phyloP scores from a whole-genome alignment of 2,113 vertebrate species.

The Spheniscus mendiculus region DNA sequence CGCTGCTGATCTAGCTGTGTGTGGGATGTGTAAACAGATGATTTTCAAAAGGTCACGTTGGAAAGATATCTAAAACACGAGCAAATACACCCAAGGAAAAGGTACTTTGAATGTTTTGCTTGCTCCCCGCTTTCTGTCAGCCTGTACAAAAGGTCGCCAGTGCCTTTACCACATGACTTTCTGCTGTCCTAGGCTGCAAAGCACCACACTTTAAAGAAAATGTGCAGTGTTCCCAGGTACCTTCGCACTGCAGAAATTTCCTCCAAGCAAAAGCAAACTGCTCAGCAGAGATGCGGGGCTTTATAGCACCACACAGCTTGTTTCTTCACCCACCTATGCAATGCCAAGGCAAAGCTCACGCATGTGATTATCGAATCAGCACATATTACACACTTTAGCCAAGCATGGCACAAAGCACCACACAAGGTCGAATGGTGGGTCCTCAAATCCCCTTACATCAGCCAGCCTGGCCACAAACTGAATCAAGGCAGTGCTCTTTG shows the following conservation, averaged over 20 bases:
- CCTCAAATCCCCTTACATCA: neutral
- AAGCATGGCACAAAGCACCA: neutral
- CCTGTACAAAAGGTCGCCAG: neutral
- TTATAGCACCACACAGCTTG: neutral
- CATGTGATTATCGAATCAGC: neutral
- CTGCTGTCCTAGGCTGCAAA: neutral
- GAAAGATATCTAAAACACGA: neutral
- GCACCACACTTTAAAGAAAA: neutral
- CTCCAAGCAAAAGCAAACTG: neutral
- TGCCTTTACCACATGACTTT: neutral
- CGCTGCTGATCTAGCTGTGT: neutral
- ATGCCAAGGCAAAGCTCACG: neutral
- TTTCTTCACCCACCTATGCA: neutral
- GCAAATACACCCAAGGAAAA: neutral
- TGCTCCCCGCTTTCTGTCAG: neutral
- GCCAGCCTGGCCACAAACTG: neutral
- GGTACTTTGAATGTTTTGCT: neutral
- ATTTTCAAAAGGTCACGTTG: neutral
- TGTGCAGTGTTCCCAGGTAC: neutral
- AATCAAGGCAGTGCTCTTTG: neutral
- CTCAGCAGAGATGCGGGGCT: neutral
- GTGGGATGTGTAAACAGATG: conserved; percentile 5
- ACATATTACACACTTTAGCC: neutral
- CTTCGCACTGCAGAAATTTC: neutral
- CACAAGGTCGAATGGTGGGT: rapidly evolving